phyloP scores from a whole-genome alignment of 2,888 invertebrate species.

The Galerucella nymphaeae region DNA sequence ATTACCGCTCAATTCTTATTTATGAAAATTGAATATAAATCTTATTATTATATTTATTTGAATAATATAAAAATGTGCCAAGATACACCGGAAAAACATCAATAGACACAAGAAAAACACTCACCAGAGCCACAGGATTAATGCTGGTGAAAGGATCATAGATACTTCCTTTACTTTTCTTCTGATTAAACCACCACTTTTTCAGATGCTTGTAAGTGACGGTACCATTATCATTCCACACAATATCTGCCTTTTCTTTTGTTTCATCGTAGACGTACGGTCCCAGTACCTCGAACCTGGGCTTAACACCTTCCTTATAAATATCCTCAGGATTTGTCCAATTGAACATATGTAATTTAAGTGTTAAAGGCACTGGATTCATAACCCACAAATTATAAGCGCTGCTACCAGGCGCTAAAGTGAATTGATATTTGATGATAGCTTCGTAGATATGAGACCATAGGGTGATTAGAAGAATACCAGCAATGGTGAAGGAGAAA shows the following conservation, averaged over 20 bases:
- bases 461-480: constrained; percentile 47
- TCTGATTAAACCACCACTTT: constrained; percentile 77
- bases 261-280: constrained; percentile 76
- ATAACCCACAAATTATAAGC: constrained; percentile 78
- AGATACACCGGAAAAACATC: too few relatives aligned
- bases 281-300: constrained; percentile 69
- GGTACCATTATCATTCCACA: constrained; percentile 78
- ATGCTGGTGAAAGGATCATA: constrained; percentile 77
- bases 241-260: constrained; percentile 78
- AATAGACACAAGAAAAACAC: too few relatives aligned
- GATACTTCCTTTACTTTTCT: constrained; percentile 75
- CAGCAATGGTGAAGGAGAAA: constrained; percentile 42
- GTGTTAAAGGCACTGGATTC: constrained; percentile 71
- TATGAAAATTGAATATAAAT: too few relatives aligned
- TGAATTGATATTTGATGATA: constrained; percentile 66
- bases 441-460: constrained; percentile 46
- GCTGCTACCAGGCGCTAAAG: constrained; percentile 70
- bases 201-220: constrained; percentile 77
- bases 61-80: too few relatives aligned
- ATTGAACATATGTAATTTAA: constrained; percentile 80
- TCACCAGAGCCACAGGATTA: constrained; percentile 83
- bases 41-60: too few relatives aligned
- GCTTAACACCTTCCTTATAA: constrained; percentile 67
- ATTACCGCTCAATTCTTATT: too few relatives aligned
- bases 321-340: constrained; percentile 82